A percentile compares a stretch with the other conserved stretches of the same genome.
Conservation (phyloP, 1,140 invertebrate genomes). For the Pseudachorutes palmiensis region DNA sequence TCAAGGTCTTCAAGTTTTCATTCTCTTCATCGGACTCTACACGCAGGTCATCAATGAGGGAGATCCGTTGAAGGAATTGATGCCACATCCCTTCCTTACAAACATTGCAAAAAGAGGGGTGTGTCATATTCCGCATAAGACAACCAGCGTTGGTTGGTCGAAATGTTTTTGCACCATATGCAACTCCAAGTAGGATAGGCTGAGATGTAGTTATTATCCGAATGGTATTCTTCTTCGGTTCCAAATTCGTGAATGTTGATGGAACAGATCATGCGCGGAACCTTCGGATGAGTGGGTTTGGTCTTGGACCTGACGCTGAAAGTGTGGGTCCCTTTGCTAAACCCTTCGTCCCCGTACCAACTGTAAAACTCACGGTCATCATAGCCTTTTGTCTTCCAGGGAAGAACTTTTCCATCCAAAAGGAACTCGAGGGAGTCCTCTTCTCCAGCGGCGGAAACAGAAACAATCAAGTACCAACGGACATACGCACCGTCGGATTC, state of each 20-base stretch:
- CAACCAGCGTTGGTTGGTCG: slow-evolving; percentile 32
- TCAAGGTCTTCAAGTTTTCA: background rate
- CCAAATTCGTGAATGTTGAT: slow-evolving; percentile 32
- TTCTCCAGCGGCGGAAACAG: slow-evolving; percentile 27
- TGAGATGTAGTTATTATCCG: slow-evolving; percentile 18
- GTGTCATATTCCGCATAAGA: slow-evolving; percentile 35
- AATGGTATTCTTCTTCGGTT: slow-evolving; percentile 22
- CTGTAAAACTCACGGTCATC: slow-evolving; percentile 33
- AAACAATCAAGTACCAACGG: slow-evolving; percentile 9
- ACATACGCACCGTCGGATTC: slow-evolving; percentile 1
- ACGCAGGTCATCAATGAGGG: slow-evolving; percentile 28
- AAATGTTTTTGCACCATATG: slow-evolving; percentile 15
- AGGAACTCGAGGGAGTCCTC: slow-evolving; percentile 26
- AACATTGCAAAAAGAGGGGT: slow-evolving; percentile 19
- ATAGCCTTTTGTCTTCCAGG: slow-evolving; percentile 21
- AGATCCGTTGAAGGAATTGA: slow-evolving; percentile 30
- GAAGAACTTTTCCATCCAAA: slow-evolving; percentile 25
- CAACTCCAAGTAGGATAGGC: slow-evolving; percentile 34
- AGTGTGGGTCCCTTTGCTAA: slow-evolving; percentile 18
- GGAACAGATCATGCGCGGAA: slow-evolving; percentile 31
- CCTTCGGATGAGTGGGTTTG: slow-evolving; percentile 22
- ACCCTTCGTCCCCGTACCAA: slow-evolving; percentile 23
- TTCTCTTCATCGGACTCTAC: background rate
- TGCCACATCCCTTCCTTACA: slow-evolving; percentile 36
- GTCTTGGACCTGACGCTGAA: slow-evolving; percentile 24